Percentiles rank a stretch among this genome's conserved stretches.
Conservation (phyloP, 2,888 invertebrate genomes). For the Pheosia gnoma region DNA sequence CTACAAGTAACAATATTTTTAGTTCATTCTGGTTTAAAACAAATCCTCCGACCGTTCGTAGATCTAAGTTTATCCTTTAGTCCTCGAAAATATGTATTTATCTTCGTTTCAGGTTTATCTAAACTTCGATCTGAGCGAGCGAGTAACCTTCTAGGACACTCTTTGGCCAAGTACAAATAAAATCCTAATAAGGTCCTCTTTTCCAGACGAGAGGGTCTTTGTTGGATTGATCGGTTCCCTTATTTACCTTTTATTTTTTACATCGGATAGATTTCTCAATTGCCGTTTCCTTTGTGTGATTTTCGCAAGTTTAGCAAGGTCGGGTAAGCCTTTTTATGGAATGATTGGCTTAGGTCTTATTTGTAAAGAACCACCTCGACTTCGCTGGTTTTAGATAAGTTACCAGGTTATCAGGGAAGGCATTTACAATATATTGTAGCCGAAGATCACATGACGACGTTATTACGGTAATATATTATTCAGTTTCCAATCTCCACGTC, state of each 20-base stretch:
- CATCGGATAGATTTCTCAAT: conserved; percentile 10
- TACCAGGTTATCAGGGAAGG: too few relatives aligned
- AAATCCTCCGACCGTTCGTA: neutral
- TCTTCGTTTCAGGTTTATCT: conserved; percentile 11
- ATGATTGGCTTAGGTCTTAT: neutral
- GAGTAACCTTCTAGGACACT: conserved; percentile 16
- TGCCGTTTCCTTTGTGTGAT: neutral
- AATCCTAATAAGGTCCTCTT: conserved; percentile 19
- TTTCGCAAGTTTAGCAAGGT: neutral
- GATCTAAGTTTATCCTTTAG: neutral
- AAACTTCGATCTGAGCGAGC: conserved; percentile 13
- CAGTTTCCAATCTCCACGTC: neutral
- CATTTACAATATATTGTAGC: too few relatives aligned
- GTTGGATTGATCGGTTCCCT: conserved; percentile 16
- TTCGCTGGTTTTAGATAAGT: neutral
- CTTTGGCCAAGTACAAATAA: conserved; percentile 20
- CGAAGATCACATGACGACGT: neutral
- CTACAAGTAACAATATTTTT: too few relatives aligned
- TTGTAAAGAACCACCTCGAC: neutral
- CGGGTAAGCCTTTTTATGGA: neutral
- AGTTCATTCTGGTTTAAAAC: neutral
- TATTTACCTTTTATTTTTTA: conserved; percentile 27
- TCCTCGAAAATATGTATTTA: neutral
- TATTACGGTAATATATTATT: neutral
- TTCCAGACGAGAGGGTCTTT: conserved; percentile 22